Base-by-base conservation (phyloP, 2,888 invertebrate species). In the Nomada ruficornis region DNA sequence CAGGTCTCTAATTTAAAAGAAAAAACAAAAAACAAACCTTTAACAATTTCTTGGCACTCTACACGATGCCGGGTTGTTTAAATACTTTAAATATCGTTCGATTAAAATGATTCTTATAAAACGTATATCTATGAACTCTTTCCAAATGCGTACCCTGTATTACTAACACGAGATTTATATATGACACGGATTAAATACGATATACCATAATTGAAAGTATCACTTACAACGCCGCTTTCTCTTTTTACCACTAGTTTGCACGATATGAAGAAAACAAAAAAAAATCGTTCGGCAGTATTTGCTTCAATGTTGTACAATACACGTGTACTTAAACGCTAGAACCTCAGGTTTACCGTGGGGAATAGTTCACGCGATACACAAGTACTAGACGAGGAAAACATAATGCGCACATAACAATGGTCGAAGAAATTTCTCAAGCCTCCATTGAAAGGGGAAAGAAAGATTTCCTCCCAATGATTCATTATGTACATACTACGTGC, bases 101-200 rank as follows among this genome's bases (percentile, higher is more conserved):
- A 23, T 71, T 52, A 55, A 69, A 72, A 50, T 64, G 70, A n/a
- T n/a, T 42, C 18, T 15, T n/a, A n/a, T 50, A 55, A 69, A 44
- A 42, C 5, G 4, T n/a, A 15, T 4, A 47, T n/a, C 2, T 1
- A 2, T 2, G 15, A 18, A 54, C n/a, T n/a, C 26, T 47, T 29
- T 20, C 2, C 9, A 67, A 77, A 54, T 20, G 36, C 36, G n/a
- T 70, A 82, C 68, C 83, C 82, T 82, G 82, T 74, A 82, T 82
- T 63, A 74, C 82, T 72, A 64, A 20, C 23, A 57, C 44, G 42
- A 67, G 74, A 50, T 74, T 65, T 54, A 47, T 68, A 20, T 54
- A 74, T 50, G 74, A 74, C 67, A 68, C 70, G 26, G 74, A 83
- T 77, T 77, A 82, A 82, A 81, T 81, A 73, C n/a, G 44, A 54